Base-by-base conservation (phyloP, 2,888 invertebrate species). In the Lochmaea capreae region DNA sequence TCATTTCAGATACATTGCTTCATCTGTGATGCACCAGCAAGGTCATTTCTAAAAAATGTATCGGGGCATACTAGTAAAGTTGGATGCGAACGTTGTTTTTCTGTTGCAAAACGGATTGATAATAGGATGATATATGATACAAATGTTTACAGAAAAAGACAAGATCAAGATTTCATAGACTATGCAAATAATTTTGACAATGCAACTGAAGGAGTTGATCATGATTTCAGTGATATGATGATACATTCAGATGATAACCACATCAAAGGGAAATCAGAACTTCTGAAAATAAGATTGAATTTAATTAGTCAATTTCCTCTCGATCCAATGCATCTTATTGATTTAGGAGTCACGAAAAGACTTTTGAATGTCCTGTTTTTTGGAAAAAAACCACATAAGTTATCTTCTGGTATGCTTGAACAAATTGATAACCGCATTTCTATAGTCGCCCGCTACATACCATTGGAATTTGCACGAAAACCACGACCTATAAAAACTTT, bases 11-110 rank as follows among this genome's bases (percentile, higher is more conserved):
- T 61, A 6, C 61, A 61, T 9, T 61, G 61, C 11, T 61, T 61
- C 3, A 22, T 61, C 2, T 61, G 61, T 22, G 58, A 58, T 58
- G 16, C 61, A 61, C 61, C 61, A 22, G 61, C 61, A 6, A 61
- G 61, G 26, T 16, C 61, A 16, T 22, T 22, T 61, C 26, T 61
- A 22, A 18, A 61, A 11, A 61, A 61, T 26, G 26, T 61, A 22
- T 16, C 61, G 4, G 61, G 61, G 11, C 61, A 61, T 22, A 61
- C 61, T 61, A 61, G 61, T 61, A 22, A 61, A 26, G 61, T 22
- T 61, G 61, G 61, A 22, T 61, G 61, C 11, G 61, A 61, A 61
- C 61, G n/a, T 22, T 16, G 61, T 61, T 9, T 61, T 61, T 61
- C 59, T 33, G 61, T 22, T 22, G 61, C 61, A 22, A 61, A 61